Base-by-base conservation (phyloP, 2,888 invertebrate genomes). In the Monopis laevigella region DNA sequence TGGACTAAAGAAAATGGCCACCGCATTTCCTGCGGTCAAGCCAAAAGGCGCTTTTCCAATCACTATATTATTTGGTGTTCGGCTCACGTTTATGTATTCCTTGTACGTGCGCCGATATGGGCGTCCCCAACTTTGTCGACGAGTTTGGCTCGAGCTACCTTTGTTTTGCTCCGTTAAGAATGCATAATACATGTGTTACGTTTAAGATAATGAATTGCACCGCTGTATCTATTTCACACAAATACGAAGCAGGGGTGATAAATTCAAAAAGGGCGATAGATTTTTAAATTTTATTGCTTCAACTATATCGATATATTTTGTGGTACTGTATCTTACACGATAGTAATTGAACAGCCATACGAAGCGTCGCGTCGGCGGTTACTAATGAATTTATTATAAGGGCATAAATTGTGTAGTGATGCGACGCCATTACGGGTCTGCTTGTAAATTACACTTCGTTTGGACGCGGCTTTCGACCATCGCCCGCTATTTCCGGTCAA, bases 301-400 rank as follows among this genome's bases (percentile, higher is more conserved):
- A n/a, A n/a, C n/a, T n/a, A n/a, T n/a, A n/a, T n/a, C n/a, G n/a
- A n/a, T n/a, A n/a, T n/a, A n/a, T n/a, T n/a, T n/a, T n/a, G n/a
- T n/a, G n/a, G n/a, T n/a, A n/a, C n/a, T n/a, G n/a, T n/a, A n/a
- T n/a, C n/a, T n/a, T n/a, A n/a, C n/a, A n/a, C n/a, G n/a, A n/a
- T n/a, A n/a, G 17, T 32, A 30, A 30, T 30, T 30, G 11, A 32
- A 17, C 8, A 17, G 3, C 10, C 8, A 17, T 32, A 16, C 29
- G 29, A 17, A 2, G 32, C 32, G 32, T 16, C 32, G 13, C 11
- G 30, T 30, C 13, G 17, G 16, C 36, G 21, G 19, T 36, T 11
- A 12, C 36, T 80, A 80, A 78, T 78, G 75, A 80, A 80, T 80
- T 77, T 78, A 80, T 78, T 77, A 77, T 77, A 74, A 72, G 67